A percentile compares a stretch with the other conserved stretches of the same genome.
These are phyloP conservation scores for Phanerotoma sp. DNA, from an alignment of 2,888 invertebrate genomes.

Conservation along the genomic window DNA sequence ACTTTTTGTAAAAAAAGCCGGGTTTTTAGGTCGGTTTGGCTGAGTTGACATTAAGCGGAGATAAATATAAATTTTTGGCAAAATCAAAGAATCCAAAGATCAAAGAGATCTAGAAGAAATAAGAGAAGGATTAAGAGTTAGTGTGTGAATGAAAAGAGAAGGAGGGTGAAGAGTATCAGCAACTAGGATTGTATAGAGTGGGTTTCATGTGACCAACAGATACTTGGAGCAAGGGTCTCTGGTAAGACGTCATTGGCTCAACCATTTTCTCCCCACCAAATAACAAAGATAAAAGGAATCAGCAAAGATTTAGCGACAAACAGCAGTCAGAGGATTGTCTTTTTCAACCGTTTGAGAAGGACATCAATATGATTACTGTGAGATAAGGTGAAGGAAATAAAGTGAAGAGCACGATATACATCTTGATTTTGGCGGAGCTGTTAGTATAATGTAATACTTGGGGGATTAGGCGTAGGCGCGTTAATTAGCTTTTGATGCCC, in stretches of 20 bases:
- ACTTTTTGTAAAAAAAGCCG: neutral
- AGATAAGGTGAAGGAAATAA: constrained; percentile 5
- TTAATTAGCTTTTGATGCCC: constrained; percentile 20
- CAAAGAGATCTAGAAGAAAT: constrained; percentile 37
- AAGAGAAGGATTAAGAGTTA: constrained; percentile 20
- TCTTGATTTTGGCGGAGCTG: constrained; percentile 11
- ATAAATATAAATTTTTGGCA: constrained; percentile 1
- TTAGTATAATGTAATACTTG: constrained; percentile 3
- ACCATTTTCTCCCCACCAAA: constrained; percentile 46
- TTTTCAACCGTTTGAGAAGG: neutral
- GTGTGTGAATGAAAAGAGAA: constrained; percentile 20
- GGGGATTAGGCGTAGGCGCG: constrained; percentile 20
- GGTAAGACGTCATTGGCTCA: constrained; percentile 49
- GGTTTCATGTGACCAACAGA: constrained; percentile 52
- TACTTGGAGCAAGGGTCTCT: constrained; percentile 43
- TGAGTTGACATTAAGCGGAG: neutral
- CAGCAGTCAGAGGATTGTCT: too few relatives aligned
- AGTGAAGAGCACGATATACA: neutral
- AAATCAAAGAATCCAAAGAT: constrained; percentile 45
- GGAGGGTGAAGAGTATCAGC: constrained; percentile 3
- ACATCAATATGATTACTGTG: neutral
- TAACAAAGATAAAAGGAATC: constrained; percentile 9
- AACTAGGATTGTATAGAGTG: constrained; percentile 38
- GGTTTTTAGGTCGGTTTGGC: neutral
- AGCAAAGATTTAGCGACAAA: neutral